Evolutionary conservation across 1,140 invertebrate species (phyloP), one percentile per base, ranked within the genome.

Genomic region (Drusus annulatus): DNA sequence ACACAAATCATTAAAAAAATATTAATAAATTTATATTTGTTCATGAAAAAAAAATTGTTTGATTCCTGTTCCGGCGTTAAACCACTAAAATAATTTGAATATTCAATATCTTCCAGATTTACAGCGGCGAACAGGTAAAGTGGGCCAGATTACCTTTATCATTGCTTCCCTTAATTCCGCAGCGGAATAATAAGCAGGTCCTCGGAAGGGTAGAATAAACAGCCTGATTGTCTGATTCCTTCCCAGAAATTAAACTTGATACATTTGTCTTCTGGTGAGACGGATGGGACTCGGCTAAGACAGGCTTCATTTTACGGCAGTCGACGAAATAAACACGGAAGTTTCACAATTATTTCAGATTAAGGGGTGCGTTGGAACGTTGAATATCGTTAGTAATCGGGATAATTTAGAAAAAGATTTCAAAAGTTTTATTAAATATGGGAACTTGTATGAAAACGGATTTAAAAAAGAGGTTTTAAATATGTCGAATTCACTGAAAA

Each of bases 141-240:
- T 50, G 6, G 69, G 31, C 78, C 74, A 36, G 75, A 82, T 82
- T 82, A 82, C 81, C 81, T 82, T 82, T 82, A 82, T 82, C 81
- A 82, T 82, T 82, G 81, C 80, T 80, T 80, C 65, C 77, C 81
- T 82, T 82, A 82, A 82, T 82, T 82, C 81, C 77, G 60, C 81
- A 62, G 21, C 73, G 63, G 81, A 82, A 82, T 82, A 82, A 82
- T 78, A 82, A 82, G 80, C 73, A 82, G 81, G 71, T 79, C 77
- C 65, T 21, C n/a, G 65, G 65, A 69, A n/a, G 65, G 50, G 68
- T 74, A 74, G 78, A 74, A 73, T 79, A 76, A 80, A 74, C 77
- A 80, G 60, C 71, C 62, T 71, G 78, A 80, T 80, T 80, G 78
- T 76, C 69, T 58, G 69, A 69, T 45, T 82, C 81, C 68, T 82